Conservation (phyloP, 1,140 invertebrate species). For the Camponotus vicinus region DNA sequence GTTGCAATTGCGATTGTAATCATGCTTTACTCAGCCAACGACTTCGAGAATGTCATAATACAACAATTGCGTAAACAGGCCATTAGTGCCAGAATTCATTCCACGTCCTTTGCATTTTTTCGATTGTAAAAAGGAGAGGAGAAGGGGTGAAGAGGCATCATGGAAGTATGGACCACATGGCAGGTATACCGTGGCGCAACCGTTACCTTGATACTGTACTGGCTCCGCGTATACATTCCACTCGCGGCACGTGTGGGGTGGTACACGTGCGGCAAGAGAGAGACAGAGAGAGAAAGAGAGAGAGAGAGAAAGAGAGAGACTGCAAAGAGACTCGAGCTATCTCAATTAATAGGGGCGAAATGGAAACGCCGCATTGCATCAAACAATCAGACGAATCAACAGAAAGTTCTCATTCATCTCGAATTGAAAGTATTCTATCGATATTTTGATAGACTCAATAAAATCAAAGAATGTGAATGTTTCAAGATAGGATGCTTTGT, state of each 20-base stretch:
- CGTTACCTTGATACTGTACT: slow-evolving; percentile 71
- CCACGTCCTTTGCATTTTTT: not conserved
- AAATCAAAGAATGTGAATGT: not conserved
- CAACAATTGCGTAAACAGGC: not conserved
- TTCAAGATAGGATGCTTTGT: too few species aligned
- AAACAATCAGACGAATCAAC: slow-evolving; percentile 15
- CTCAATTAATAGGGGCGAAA: slow-evolving; percentile 38
- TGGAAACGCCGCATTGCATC: slow-evolving; percentile 14
- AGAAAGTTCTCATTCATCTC: not conserved
- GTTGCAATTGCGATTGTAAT: too few species aligned
- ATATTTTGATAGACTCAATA: not conserved
- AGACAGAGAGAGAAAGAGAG: not conserved
- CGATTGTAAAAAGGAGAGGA: slow-evolving; percentile 10
- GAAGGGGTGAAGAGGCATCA: not conserved
- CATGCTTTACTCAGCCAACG: too few species aligned
- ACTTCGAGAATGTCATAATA: not conserved
- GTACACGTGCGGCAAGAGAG: slow-evolving; percentile 28
- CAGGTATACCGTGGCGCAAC: slow-evolving; percentile 57
- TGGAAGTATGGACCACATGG: not conserved
- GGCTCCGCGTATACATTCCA: slow-evolving; percentile 31
- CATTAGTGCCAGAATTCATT: not conserved
- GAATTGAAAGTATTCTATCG: not conserved
- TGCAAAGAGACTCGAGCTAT: not conserved
- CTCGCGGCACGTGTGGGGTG: slow-evolving; percentile 26
- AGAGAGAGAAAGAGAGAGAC: not conserved